Percentiles rank a stretch among this genome's conserved stretches.
phyloP scores from a whole-genome alignment of 2,888 invertebrate species.

The Nematopogon swammerdamellus region DNA sequence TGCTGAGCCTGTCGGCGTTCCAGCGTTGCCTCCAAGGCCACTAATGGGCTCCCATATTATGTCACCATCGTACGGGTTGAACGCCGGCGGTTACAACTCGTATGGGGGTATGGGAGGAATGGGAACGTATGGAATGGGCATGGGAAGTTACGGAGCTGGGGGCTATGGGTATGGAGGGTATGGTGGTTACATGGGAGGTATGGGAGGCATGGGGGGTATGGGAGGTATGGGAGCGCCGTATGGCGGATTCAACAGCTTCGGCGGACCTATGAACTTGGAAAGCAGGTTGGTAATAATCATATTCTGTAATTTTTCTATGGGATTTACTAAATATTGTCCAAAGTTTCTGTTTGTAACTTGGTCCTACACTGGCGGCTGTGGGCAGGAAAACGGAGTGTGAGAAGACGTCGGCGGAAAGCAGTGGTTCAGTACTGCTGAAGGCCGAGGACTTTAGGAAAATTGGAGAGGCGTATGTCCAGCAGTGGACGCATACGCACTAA shows the following conservation, averaged over 20 bases:
- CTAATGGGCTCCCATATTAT: constrained; percentile 4
- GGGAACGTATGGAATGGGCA: constrained; percentile 17
- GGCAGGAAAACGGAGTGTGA: too few species aligned
- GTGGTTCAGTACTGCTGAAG: too few species aligned
- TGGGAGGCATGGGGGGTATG: constrained; percentile 18
- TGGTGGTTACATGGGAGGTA: constrained; percentile 17
- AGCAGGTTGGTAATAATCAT: constrained; percentile 59
- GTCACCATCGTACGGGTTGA: constrained; percentile 6
- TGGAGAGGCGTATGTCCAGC: too few species aligned
- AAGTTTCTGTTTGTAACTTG: too few species aligned
- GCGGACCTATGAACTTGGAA: constrained; percentile 56
- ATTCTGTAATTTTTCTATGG: too few species aligned
- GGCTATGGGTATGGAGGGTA: constrained; percentile 16
- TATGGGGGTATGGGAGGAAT: constrained; percentile 18
- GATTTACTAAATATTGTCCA: too few species aligned
- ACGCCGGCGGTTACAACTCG: background rate
- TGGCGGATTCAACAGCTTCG: constrained; percentile 39
- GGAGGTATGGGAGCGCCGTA: constrained; percentile 20
- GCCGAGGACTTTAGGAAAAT: too few species aligned
- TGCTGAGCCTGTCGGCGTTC: constrained; percentile 16
- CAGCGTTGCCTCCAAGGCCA: constrained; percentile 30
- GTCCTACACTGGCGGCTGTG: too few species aligned
- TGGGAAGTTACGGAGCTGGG: constrained; percentile 15
- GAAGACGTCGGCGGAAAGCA: too few species aligned
- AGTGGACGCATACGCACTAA: too few species aligned